These are phyloP conservation scores for Liasis olivaceus DNA, from an alignment of 2,797 vertebrate species.

Conservation along the genomic window DNA sequence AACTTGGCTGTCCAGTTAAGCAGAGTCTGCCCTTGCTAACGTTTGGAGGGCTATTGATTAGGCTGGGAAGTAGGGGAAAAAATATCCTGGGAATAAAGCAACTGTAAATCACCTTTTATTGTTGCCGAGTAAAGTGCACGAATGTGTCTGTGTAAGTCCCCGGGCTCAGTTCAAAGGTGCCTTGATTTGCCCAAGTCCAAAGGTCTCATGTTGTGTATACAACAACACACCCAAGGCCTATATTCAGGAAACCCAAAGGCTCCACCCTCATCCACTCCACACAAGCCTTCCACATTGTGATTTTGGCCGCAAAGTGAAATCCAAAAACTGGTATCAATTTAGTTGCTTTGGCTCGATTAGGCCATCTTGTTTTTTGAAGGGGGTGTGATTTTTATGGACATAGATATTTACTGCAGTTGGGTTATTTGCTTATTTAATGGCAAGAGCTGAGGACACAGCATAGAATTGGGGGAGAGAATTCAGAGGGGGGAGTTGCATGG, in stretches of 20 bases:
- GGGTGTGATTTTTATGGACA: neutral
- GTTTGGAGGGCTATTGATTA: neutral
- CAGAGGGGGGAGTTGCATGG: neutral
- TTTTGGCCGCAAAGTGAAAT: neutral
- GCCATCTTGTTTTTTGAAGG: neutral
- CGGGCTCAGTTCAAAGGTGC: neutral
- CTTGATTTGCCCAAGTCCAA: neutral
- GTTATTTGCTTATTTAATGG: neutral
- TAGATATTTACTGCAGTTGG: neutral
- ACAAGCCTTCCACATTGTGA: neutral
- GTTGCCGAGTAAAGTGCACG: neutral
- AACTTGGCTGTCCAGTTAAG: neutral
- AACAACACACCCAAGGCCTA: neutral
- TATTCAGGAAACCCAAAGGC: neutral
- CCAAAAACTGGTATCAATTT: neutral
- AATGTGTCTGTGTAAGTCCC: neutral
- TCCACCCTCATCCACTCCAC: neutral
- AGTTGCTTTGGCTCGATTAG: neutral
- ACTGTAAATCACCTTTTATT: neutral
- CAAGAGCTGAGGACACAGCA: neutral
- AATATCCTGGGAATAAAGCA: neutral
- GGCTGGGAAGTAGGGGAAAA: neutral
- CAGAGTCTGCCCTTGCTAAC: neutral
- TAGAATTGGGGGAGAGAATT: neutral
- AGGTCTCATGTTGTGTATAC: neutral